Evolutionary conservation across 2,888 invertebrate species (phyloP), one percentile per base, ranked within the genome.

Genomic region (Synergus umbraculus): DNA sequence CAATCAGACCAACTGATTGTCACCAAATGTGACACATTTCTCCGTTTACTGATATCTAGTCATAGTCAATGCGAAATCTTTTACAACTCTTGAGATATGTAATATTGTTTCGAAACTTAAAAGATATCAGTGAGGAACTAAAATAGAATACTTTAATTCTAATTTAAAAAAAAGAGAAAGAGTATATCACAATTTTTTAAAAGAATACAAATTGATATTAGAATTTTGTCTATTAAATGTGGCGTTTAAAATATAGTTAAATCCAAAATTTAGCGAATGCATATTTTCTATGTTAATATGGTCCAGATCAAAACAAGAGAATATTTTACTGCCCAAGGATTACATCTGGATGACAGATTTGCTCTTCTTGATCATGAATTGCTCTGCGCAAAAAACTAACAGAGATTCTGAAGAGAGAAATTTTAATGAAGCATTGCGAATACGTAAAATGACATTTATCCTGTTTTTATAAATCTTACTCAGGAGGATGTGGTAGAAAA

Each of bases 341-440:
- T 73, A 73, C 73, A 73, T 73, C 73, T 73, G 73, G 49, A 4
- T 54, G 54, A 73, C 73, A 73, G 49, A 73, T 73, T 73, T 37
- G 73, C 37, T 73, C 73, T 73, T 73, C 73, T 49, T 37, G 37
- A 73, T 73, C 73, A 37, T 37, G 37, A 73, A 73, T 54, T 49
- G 49, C 73, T 73, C 54, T 41, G 54, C 8, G 49, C 54, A 73
- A 73, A 49, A 18, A 41, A 67, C 22, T 4, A 29, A 13, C 22
- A 46, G 13, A 67, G 22, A 44, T 18, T 54, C 54, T 37, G 15
- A 37, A 37, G 37, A 2, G 37, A 54, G 73, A 73, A 73, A 73
- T 44, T 44, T 54, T 37, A 49, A n/a, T 49, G 29, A 12, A 22
- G 44, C 13, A 13, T 22, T 4, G 22, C 67, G 15, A 12, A 29